Conservation (phyloP, 2,888 invertebrate species). For the Cataglyphis livida region DNA sequence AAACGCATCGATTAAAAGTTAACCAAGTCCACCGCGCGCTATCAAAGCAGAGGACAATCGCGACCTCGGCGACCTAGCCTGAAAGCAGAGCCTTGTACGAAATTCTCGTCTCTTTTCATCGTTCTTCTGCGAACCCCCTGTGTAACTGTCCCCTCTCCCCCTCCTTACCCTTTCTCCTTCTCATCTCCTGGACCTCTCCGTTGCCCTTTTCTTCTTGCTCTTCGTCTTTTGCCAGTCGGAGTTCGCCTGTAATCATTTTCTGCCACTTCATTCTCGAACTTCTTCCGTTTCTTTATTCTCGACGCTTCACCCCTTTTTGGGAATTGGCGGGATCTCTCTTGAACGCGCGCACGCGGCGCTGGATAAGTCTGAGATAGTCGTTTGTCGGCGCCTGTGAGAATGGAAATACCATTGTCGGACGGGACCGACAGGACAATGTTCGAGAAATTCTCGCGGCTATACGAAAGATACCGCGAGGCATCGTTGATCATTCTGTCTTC, state of each 20-base stretch:
- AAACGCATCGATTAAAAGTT: constrained; percentile 74
- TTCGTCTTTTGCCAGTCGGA: constrained; percentile 25
- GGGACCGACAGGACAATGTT: constrained; percentile 72
- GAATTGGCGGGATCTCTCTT: constrained; percentile 58
- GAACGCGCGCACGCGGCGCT: constrained; percentile 51
- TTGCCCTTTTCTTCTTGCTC: constrained; percentile 38
- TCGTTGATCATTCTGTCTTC: constrained; percentile 70
- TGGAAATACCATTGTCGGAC: constrained; percentile 73
- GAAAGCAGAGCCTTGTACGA: constrained; percentile 84
- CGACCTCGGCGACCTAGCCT: constrained; percentile 81
- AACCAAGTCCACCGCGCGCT: constrained; percentile 42
- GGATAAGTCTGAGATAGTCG: constrained; percentile 68
- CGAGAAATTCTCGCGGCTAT: constrained; percentile 68
- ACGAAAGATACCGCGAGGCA: constrained; percentile 67
- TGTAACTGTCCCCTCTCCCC: constrained; percentile 52
- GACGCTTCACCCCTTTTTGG: constrained; percentile 69
- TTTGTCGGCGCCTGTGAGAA: constrained; percentile 73
- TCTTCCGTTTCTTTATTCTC: constrained; percentile 41
- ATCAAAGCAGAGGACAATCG: constrained; percentile 76
- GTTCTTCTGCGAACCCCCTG: constrained; percentile 43
- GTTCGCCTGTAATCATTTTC: constrained; percentile 52
- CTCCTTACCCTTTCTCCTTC: constrained; percentile 32
- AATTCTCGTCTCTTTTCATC: constrained; percentile 66
- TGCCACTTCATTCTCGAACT: constrained; percentile 40
- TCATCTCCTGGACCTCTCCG: constrained; percentile 2